Evolutionary conservation across 1,140 invertebrate genomes (phyloP), one percentile per base, ranked within the genome.

Genomic region (Cyclina sinensis): DNA sequence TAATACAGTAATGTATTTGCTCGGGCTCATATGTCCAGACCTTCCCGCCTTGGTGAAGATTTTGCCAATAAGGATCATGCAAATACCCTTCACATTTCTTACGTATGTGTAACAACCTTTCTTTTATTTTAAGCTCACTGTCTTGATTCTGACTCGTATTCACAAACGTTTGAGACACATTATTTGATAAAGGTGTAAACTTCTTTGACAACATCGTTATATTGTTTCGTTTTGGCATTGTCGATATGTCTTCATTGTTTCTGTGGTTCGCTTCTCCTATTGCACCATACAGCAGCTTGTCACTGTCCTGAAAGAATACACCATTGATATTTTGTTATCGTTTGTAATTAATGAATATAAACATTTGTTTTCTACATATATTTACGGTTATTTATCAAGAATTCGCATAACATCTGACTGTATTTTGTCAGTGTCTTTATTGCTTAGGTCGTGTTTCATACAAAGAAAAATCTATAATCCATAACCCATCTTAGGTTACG

Each of bases 1-100:
- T 59, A 7, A 85, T 57, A 27, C 83, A 85, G 37, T 85, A 85
- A 21, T 83, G 30, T 18, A 48, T 24, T n/a, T 48, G 27, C 57
- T 43, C 0, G 4, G 18, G 39, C 35, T n/a, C 46, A 39, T 32
- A 46, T 46, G 51, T 76, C 43, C 48, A 48, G 21, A 68, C 35
- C 37, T 9, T 7, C 0, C 76, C 78, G 1, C 30, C 21, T 54
- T 76, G 57, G 2, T 12, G 43, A 18, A 62, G 24, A 37, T 80
- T 46, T 30, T 57, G 11, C 70, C 54, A 78, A 9, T 76, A 76
- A 7, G 73, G 39, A 27, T n/a, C 27, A 9, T 27, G 24, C 37
- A n/a, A 48, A 27, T 48, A 76, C 21, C n/a, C 37, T 24, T 5
- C 14, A 76, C 73, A 76, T 76, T 46, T 48, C n/a, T 76, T 4